phyloP scores from a whole-genome alignment of 2,113 vertebrate genomes.

The Labeo rohita region DNA sequence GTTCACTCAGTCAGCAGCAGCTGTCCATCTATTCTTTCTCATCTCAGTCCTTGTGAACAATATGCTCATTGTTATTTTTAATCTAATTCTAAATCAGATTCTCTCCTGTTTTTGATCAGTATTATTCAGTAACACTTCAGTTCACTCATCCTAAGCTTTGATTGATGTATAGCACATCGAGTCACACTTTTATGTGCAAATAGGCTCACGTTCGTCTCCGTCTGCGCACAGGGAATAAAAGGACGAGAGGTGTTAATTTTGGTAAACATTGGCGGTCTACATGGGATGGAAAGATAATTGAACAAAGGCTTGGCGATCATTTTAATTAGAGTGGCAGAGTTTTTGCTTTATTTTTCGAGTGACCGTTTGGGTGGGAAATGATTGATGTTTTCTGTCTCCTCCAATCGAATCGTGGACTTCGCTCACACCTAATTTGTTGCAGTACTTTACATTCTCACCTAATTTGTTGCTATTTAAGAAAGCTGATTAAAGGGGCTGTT shows the following conservation, averaged over 20 bases:
- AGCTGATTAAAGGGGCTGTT: background rate
- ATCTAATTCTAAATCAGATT: background rate
- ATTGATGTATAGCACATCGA: constrained; percentile 24
- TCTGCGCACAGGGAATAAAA: constrained; percentile 9
- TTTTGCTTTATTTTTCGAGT: constrained; percentile 17
- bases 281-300: constrained; percentile 27
- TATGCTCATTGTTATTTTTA: constrained; percentile 29
- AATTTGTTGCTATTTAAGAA: background rate
- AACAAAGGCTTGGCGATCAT: constrained; percentile 17
- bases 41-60: constrained; percentile 11
- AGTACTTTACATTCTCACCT: constrained; percentile 2
- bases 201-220: background rate
- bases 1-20: background rate
- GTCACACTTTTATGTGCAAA: constrained; percentile 49
- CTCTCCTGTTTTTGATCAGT: constrained; percentile 14
- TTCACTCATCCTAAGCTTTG: constrained; percentile 15
- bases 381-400: background rate
- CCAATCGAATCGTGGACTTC: background rate
- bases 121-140: constrained; percentile 36
- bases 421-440: constrained; percentile 4
- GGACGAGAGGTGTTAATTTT: constrained; percentile 35
- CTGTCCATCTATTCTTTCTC: background rate
- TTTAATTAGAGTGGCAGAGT: constrained; percentile 22
- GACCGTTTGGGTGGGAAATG: constrained; percentile 2
- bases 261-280: background rate